Evolutionary conservation across 2,888 invertebrate species (phyloP).

Genomic region (Drosophila melanocephala): DNA sequence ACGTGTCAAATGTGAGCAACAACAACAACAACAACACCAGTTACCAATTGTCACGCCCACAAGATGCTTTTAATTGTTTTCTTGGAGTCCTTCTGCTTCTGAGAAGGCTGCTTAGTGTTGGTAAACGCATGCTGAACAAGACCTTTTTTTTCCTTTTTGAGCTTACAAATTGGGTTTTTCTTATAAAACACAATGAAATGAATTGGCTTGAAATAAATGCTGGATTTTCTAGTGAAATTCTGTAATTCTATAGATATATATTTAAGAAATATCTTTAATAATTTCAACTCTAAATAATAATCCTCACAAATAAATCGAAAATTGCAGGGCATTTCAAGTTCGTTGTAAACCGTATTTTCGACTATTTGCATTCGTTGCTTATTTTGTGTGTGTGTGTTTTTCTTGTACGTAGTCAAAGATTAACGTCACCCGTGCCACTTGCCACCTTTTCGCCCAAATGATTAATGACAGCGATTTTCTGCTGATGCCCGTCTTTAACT

Average conservation of each 20-base stretch:
- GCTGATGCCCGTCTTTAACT: slow-evolving; percentile 35
- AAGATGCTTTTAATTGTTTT: slow-evolving; percentile 66
- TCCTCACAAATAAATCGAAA: fast-evolving
- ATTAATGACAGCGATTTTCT: slow-evolving; percentile 78
- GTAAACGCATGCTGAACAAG: neutral
- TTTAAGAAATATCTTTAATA: neutral
- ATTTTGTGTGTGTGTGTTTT: slow-evolving; percentile 11
- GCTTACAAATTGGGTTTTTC: neutral
- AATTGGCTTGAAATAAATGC: neutral
- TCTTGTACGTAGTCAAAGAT: slow-evolving; percentile 41
- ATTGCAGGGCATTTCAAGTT: slow-evolving; percentile 29
- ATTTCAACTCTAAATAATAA: neutral
- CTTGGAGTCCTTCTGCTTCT: slow-evolving; percentile 5
- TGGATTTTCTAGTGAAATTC: neutral
- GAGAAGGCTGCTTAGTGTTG: neutral
- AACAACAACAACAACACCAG: slow-evolving; percentile 23
- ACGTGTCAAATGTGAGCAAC: slow-evolving; percentile 66
- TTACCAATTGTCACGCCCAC: slow-evolving; percentile 53
- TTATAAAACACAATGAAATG: neutral
- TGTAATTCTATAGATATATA: neutral
- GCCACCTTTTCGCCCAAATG: slow-evolving; percentile 78
- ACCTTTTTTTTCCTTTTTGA: neutral
- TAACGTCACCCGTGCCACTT: slow-evolving; percentile 53
- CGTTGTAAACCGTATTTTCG: neutral
- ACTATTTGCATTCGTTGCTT: slow-evolving; percentile 6